These are phyloP conservation scores for Branchellion lobata DNA, from an alignment of 2,888 invertebrate genomes.

Conservation along the genomic window DNA sequence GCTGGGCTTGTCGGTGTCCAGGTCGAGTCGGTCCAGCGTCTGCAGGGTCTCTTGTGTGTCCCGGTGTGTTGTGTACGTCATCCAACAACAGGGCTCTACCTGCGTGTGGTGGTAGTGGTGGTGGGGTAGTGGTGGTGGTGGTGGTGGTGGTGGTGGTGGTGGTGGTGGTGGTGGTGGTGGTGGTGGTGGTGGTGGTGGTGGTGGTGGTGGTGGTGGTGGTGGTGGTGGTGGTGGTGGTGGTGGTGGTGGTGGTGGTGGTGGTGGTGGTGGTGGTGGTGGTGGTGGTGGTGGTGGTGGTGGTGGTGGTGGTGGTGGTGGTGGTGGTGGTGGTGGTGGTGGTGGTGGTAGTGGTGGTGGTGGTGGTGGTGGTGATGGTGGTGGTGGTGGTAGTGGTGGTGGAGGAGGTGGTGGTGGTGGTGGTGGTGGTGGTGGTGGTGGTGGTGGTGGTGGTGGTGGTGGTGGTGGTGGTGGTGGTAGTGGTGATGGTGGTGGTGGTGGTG, in stretches of 20 bases:
- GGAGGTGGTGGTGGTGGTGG: not conserved
- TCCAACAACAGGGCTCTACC: constrained; percentile 99
- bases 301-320: not conserved
- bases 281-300: no score
- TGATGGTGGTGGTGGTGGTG: not conserved
- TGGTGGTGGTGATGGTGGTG: not conserved
- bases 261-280: no score
- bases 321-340: constrained; percentile 13
- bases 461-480: not conserved
- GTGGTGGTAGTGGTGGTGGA: not conserved
- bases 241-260: no score
- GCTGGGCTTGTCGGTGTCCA: constrained; percentile 92
- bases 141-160: constrained; percentile 9
- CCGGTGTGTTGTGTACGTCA: constrained; percentile 86
- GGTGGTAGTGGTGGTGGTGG: constrained; percentile 11
- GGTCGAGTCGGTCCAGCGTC: constrained; percentile 91
- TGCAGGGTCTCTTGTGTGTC: constrained; percentile 98
- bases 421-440: not conserved
- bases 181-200: no score
- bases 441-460: not conserved
- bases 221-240: no score
- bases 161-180: not conserved
- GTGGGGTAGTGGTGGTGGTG: not conserved
- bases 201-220: no score
- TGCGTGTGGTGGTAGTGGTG: constrained; percentile 85